Evolutionary conservation across 2,888 invertebrate species (phyloP).

Genomic region (Hypena proboscidalis): DNA sequence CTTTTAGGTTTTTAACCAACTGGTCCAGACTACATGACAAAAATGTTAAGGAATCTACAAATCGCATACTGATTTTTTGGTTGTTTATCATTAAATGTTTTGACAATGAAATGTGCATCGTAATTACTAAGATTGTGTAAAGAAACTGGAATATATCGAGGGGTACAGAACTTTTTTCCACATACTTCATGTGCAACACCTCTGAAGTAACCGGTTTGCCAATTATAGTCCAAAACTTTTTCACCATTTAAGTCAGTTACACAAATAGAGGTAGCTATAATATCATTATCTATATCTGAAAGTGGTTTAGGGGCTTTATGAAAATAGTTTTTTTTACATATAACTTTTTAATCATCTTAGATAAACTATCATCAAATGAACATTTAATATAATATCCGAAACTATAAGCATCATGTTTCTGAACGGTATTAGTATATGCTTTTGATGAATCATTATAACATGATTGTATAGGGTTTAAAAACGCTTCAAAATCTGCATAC

Average conservation of each 20-base stretch:
- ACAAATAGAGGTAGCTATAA: too few species aligned
- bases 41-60: constrained; percentile 17
- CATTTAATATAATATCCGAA: constrained; percentile 48
- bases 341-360: too few species aligned
- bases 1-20: constrained; percentile 5
- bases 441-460: too few species aligned
- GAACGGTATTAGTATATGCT: too few species aligned
- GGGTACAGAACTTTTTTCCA: constrained; percentile 1
- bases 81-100: neutral
- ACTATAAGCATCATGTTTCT: too few species aligned
- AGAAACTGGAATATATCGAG: constrained; percentile 6
- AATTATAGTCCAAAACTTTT: constrained; percentile 5
- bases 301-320: too few species aligned
- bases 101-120: constrained; percentile 13
- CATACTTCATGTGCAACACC: constrained; percentile 4
- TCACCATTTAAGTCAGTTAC: too few species aligned
- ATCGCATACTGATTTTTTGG: constrained; percentile 3
- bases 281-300: too few species aligned
- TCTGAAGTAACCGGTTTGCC: constrained; percentile 9
- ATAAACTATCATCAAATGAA: constrained; percentile 40
- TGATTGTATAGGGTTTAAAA: too few species aligned
- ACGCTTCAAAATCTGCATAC: too few species aligned
- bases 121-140: constrained; percentile 14
- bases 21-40: constrained; percentile 12
- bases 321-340: too few species aligned